Conservation (phyloP, 2,888 invertebrate species). For the Drosophila borborema region DNA sequence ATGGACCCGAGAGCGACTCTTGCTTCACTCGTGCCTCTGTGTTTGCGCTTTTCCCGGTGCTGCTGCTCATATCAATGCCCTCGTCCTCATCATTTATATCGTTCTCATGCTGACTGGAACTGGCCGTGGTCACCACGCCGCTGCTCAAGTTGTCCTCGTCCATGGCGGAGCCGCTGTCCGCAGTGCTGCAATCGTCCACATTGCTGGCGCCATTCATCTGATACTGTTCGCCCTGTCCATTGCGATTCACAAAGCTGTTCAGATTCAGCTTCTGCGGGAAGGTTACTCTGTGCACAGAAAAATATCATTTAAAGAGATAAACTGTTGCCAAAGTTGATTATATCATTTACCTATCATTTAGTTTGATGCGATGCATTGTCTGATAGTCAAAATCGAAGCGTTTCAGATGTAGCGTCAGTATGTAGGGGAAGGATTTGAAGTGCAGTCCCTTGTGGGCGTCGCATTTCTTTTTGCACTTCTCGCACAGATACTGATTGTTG, state of each 20-base stretch:
- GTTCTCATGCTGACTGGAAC: constrained; percentile 84
- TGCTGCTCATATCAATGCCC: constrained; percentile 88
- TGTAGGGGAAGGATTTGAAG: constrained; percentile 93
- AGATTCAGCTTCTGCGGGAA: constrained; percentile 93
- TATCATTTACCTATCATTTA: constrained; percentile 90
- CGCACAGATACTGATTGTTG: constrained; percentile 95
- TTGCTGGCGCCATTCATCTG: constrained; percentile 83
- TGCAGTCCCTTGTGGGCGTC: constrained; percentile 96
- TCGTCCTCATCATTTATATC: constrained; percentile 88
- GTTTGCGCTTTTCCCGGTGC: constrained; percentile 79
- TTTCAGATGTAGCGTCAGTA: constrained; percentile 94
- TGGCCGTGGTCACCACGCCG: constrained; percentile 84
- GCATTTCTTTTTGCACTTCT: constrained; percentile 93
- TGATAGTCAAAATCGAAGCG: constrained; percentile 95
- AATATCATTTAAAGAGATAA: background rate
- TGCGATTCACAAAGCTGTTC: constrained; percentile 89
- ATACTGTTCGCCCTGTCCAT: constrained; percentile 62
- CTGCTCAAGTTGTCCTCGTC: constrained; percentile 88
- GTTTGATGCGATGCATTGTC: constrained; percentile 93
- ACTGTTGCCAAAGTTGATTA: background rate
- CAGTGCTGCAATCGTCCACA: constrained; percentile 88
- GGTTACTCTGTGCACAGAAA: constrained; percentile 87
- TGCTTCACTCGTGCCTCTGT: constrained; percentile 72
- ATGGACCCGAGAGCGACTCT: constrained; percentile 87
- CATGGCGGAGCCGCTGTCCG: constrained; percentile 89